Percentiles rank a stretch among this genome's conserved stretches.
phyloP scores from a whole-genome alignment of 2,888 invertebrate species.

The Synanthedon andrenaeformis region DNA sequence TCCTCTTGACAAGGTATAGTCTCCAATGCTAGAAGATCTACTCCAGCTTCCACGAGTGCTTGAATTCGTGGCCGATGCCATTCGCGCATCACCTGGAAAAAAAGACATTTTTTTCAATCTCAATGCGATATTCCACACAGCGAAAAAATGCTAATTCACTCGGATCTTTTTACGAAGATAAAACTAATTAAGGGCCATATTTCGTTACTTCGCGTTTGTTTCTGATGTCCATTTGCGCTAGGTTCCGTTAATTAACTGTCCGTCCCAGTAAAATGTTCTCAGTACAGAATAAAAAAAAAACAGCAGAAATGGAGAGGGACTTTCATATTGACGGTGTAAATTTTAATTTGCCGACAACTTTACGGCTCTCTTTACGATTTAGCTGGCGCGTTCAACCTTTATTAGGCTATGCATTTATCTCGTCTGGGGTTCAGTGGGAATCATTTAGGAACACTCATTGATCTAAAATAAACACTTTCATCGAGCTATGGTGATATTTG shows the following conservation, averaged over 20 bases:
- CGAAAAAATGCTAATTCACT: not conserved
- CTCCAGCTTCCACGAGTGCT: constrained; percentile 82
- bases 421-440: constrained; percentile 30
- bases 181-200: constrained; percentile 15
- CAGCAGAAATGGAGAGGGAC: constrained; percentile 45
- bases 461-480: too few species aligned
- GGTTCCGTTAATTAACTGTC: constrained; percentile 62
- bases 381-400: constrained; percentile 60
- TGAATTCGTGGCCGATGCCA: constrained; percentile 89
- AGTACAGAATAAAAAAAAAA: constrained; percentile 37
- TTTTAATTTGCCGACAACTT: constrained; percentile 67
- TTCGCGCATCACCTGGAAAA: constrained; percentile 72
- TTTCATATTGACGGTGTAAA: constrained; percentile 68
- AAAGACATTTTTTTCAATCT: not conserved
- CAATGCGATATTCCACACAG: not conserved
- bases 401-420: constrained; percentile 57
- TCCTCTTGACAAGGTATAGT: constrained; percentile 92
- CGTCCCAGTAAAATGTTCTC: constrained; percentile 51
- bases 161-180: constrained; percentile 1
- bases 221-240: constrained; percentile 49
- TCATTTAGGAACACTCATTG: constrained; percentile 14
- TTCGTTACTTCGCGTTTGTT: constrained; percentile 31
- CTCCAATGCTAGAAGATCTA: constrained; percentile 89
- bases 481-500: not conserved
- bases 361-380: constrained; percentile 66